A percentile compares a stretch with the other conserved stretches of the same genome.
phyloP scores from a whole-genome alignment of 92 coral and sea anemone genomes.

The Ricordea florida region DNA sequence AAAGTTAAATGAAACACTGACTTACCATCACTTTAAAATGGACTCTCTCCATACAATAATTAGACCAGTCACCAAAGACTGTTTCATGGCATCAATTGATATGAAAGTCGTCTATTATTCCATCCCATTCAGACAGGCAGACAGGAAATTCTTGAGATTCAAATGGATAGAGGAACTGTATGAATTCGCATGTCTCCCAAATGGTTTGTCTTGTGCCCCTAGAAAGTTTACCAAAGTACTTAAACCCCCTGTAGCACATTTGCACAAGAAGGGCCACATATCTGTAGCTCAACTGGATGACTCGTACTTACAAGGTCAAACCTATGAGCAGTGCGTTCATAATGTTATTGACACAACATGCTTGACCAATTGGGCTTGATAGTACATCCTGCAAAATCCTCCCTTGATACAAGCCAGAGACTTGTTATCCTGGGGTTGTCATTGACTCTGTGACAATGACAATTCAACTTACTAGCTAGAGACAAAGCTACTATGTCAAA shows the following conservation, averaged over 20 bases:
- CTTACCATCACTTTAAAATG: no score
- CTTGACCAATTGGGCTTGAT: conserved; percentile 18
- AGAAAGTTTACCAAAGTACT: conserved; percentile 23
- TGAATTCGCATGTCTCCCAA: conserved; percentile 56
- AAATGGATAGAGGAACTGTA: no score
- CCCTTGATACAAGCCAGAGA: background rate
- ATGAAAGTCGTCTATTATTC: no score
- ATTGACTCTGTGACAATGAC: conserved; percentile 13
- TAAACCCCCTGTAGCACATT: conserved; percentile 18
- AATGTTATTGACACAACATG: conserved; percentile 54
- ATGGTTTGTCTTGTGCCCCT: conserved; percentile 46
- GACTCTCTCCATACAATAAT: no score
- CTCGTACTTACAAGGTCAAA: conserved; percentile 41
- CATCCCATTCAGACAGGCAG: no score
- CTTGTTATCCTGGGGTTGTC: conserved; percentile 24
- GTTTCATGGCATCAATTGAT: no score
- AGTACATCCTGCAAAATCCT: conserved; percentile 37
- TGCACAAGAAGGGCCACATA: conserved; percentile 46
- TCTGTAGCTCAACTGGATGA: conserved; percentile 41
- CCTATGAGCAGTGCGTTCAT: conserved; percentile 15
- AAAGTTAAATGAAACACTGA: no score
- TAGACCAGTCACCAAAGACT: no score
- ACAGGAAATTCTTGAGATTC: no score
- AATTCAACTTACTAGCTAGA: no score
- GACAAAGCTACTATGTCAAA: no score